These are phyloP conservation scores for Bombus affinis DNA, from an alignment of 1,140 invertebrate species.

Conservation along the genomic window DNA sequence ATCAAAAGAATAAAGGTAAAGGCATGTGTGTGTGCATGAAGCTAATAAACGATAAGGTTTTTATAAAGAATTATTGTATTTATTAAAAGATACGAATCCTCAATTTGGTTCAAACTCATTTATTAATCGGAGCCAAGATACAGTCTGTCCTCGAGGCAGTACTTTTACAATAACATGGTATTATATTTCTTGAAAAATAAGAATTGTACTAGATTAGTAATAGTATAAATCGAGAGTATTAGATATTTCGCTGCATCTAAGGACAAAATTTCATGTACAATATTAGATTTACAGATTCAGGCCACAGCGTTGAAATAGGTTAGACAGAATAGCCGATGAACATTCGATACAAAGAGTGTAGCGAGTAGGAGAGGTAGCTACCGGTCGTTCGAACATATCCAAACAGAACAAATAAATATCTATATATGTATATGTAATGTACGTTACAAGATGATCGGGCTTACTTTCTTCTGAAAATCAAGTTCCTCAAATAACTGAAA, in stretches of 20 bases:
- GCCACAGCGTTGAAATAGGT: conserved; percentile 50
- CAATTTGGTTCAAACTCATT: conserved; percentile 74
- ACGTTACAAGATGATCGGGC: background rate
- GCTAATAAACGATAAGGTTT: too few species aligned
- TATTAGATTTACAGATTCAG: conserved; percentile 59
- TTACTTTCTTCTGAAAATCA: background rate
- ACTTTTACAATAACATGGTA: conserved; percentile 77
- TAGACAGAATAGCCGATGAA: conserved; percentile 47
- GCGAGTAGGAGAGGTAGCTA: conserved; percentile 31
- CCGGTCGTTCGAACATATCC: conserved; percentile 18
- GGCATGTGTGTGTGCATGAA: too few species aligned
- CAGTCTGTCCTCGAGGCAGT: conserved; percentile 77
- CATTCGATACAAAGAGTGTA: conserved; percentile 17
- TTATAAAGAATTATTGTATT: background rate
- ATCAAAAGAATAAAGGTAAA: too few species aligned
- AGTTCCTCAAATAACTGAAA: background rate
- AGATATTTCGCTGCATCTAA: conserved; percentile 66
- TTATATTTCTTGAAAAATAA: conserved; percentile 74
- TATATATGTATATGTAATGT: background rate
- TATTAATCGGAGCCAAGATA: conserved; percentile 78
- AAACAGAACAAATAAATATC: background rate
- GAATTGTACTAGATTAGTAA: conserved; percentile 70
- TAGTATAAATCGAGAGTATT: conserved; percentile 76
- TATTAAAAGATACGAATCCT: background rate
- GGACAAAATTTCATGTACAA: conserved; percentile 59